These are phyloP conservation scores for Acronicta aceris DNA, from an alignment of 2,888 invertebrate species.

Conservation along the genomic window DNA sequence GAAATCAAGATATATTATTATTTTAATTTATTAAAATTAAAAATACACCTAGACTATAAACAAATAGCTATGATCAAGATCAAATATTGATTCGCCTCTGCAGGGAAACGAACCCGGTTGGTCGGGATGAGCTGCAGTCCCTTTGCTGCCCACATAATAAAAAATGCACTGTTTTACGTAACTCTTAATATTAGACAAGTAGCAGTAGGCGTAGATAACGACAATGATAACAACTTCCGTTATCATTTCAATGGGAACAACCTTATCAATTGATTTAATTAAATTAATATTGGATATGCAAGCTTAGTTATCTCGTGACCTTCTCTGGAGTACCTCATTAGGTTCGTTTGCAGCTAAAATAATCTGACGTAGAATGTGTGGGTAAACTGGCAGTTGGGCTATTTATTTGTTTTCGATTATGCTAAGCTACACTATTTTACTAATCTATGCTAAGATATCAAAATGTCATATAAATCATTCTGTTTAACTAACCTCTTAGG, in stretches of 20 bases:
- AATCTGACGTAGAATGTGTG: constrained; percentile 15
- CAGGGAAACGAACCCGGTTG: too few relatives aligned
- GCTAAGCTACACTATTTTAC: constrained; percentile 1
- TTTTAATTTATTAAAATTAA: too few relatives aligned
- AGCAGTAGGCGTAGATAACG: constrained; percentile 51
- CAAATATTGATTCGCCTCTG: too few relatives aligned
- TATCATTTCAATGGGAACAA: constrained; percentile 61
- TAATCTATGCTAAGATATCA: constrained; percentile 9
- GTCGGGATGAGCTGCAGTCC: too few relatives aligned
- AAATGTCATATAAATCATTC: too few relatives aligned
- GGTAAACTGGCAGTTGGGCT: neutral
- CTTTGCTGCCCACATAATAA: too few relatives aligned
- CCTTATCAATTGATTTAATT: constrained; percentile 72
- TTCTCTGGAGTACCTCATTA: constrained; percentile 52
- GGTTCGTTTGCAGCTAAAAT: constrained; percentile 17
- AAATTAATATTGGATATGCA: constrained; percentile 69
- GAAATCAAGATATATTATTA: too few relatives aligned
- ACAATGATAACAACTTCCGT: constrained; percentile 55
- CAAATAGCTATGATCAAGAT: too few relatives aligned
- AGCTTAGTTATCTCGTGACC: constrained; percentile 57
- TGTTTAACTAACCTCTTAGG: too few relatives aligned
- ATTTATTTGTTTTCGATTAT: constrained; percentile 5
- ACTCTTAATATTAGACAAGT: constrained; percentile 14
- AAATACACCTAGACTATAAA: too few relatives aligned
- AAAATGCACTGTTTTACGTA: neutral